These are phyloP conservation scores for Musca vetustissima DNA, from an alignment of 1,140 invertebrate species.

Conservation along the genomic window DNA sequence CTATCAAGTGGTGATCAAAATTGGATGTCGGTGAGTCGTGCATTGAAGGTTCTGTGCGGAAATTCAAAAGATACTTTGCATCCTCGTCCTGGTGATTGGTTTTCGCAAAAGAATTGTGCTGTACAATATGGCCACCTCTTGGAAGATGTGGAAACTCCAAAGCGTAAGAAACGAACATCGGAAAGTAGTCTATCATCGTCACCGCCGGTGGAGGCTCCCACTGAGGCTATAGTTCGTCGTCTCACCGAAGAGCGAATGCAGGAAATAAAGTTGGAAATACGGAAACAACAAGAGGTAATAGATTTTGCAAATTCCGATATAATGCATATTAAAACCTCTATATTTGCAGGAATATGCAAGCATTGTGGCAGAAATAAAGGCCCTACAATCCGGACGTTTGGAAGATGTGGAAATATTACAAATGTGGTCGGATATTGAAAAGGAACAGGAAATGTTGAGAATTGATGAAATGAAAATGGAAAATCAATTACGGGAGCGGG, in stretches of 20 bases:
- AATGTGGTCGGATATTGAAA: slow-evolving; percentile 73
- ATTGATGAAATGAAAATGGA: slow-evolving; percentile 65
- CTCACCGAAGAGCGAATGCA: slow-evolving; percentile 76
- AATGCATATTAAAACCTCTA: neutral
- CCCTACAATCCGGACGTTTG: slow-evolving; percentile 57
- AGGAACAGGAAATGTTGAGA: slow-evolving; percentile 69
- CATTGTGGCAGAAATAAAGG: slow-evolving; percentile 62
- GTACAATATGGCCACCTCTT: slow-evolving; percentile 83
- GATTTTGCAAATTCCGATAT: neutral
- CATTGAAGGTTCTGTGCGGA: slow-evolving; percentile 73
- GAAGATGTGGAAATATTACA: slow-evolving; percentile 70
- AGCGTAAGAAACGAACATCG: slow-evolving; percentile 77
- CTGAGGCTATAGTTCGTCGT: slow-evolving; percentile 76
- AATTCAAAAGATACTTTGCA: slow-evolving; percentile 46
- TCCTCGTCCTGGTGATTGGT: slow-evolving; percentile 77
- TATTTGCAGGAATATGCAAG: slow-evolving; percentile 63
- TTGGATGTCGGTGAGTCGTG: slow-evolving; percentile 88
- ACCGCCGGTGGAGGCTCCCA: slow-evolving; percentile 61
- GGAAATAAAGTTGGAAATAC: slow-evolving; percentile 73
- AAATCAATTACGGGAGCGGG: slow-evolving; percentile 71
- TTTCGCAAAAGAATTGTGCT: slow-evolving; percentile 89
- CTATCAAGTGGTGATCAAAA: slow-evolving; percentile 89
- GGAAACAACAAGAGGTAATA: slow-evolving; percentile 63
- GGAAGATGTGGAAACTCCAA: slow-evolving; percentile 82
- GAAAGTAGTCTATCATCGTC: slow-evolving; percentile 58